These are phyloP conservation scores for Clarias laeviceps DNA, from an alignment of 2,797 vertebrate genomes.

Conservation along the genomic window DNA sequence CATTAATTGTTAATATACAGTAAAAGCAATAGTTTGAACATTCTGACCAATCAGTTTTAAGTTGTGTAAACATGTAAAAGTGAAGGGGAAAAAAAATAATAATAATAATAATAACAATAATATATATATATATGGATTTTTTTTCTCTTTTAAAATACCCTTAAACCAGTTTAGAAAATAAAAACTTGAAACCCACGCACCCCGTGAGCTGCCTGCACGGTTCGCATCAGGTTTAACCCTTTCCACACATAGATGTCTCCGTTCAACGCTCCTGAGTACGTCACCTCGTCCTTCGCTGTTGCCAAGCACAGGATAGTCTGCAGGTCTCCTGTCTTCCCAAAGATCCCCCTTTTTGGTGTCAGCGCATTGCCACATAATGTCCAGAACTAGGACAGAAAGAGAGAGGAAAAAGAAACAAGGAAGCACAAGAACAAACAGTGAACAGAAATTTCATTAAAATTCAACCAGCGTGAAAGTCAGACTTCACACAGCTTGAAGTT, in stretches of 20 bases:
- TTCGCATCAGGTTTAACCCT: conserved; percentile 84
- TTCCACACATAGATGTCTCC: conserved; percentile 96
- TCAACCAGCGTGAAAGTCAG: not conserved
- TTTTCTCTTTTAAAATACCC: not conserved
- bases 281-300: conserved; percentile 89
- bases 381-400: conserved; percentile 84
- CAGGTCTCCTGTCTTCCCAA: conserved; percentile 92
- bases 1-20: not conserved
- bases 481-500: conserved; percentile 25
- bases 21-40: not conserved
- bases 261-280: conserved; percentile 93
- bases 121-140: not conserved
- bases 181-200: conserved; percentile 71
- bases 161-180: not conserved
- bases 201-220: conserved; percentile 89
- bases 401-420: not conserved
- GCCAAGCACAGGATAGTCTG: conserved; percentile 95
- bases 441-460: not conserved
- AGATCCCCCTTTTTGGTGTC: conserved; percentile 91
- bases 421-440: not conserved
- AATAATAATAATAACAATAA: no score
- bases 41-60: not conserved
- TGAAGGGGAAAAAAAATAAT: not conserved
- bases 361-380: conserved; percentile 90
- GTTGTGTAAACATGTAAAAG: no score